Conservation (phyloP, 2,888 invertebrate genomes). For the Morpho helenor region DNA sequence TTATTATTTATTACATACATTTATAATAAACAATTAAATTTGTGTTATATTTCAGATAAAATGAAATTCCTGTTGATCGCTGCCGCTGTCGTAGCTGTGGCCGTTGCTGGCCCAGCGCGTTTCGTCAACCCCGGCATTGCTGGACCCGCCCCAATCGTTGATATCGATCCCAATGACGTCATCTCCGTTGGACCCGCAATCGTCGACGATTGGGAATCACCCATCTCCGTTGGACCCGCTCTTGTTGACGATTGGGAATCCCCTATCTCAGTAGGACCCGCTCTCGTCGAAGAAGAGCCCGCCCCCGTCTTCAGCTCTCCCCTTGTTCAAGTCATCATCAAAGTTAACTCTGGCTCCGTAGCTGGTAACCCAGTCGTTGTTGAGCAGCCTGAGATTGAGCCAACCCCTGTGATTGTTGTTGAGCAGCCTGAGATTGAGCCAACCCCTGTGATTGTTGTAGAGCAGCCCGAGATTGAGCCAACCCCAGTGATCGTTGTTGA, state of each 20-base stretch:
- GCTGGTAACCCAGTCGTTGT: slow-evolving; percentile 1
- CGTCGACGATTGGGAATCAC: slow-evolving; percentile 12
- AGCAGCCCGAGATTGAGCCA: slow-evolving; percentile 1
- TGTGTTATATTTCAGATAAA: background rate
- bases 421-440: slow-evolving; percentile 11
- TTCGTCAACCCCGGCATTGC: slow-evolving; percentile 13
- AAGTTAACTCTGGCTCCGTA: slow-evolving; percentile 6
- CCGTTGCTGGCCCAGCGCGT: slow-evolving; percentile 23
- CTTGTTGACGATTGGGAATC: slow-evolving; percentile 23
- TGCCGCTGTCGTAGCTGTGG: slow-evolving; percentile 27
- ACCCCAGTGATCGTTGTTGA: slow-evolving; percentile 4
- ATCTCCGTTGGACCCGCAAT: slow-evolving; percentile 26
- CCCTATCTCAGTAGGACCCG: slow-evolving; percentile 35
- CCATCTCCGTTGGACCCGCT: slow-evolving; percentile 27
- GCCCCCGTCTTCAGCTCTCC: slow-evolving; percentile 4
- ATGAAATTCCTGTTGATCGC: slow-evolving; percentile 26
- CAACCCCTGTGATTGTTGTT: slow-evolving; percentile 21
- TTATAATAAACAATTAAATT: background rate
- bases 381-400: slow-evolving; percentile 9
- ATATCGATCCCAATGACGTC: slow-evolving; percentile 33
- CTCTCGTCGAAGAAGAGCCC: slow-evolving; percentile 23
- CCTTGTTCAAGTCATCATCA: slow-evolving; percentile 13
- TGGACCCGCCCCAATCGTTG: slow-evolving; percentile 25
- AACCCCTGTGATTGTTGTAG: slow-evolving; percentile 7
- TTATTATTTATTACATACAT: too few species aligned